Conservation (phyloP, 2,888 invertebrate genomes). For the Liopterus haemorrhoidalis region DNA sequence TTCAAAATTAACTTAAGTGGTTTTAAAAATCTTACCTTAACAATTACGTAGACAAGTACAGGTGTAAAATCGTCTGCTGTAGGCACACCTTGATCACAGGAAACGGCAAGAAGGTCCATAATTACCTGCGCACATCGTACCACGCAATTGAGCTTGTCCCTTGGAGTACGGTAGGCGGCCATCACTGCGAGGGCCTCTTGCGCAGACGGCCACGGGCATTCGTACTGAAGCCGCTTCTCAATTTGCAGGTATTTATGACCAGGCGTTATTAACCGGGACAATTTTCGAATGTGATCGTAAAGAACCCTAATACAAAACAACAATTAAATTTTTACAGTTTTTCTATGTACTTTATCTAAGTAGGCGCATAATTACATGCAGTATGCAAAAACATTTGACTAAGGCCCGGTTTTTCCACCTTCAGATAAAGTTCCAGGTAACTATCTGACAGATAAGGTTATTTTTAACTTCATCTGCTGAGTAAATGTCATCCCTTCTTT, state of each 20-base stretch:
- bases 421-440: no score
- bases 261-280: conserved; percentile 69
- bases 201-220: conserved; percentile 94
- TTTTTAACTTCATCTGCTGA: no score
- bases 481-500: no score
- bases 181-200: conserved; percentile 84
- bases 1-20: no score
- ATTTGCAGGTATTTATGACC: conserved; percentile 76
- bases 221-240: conserved; percentile 76
- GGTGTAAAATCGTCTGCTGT: conserved; percentile 96
- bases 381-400: conserved; percentile 11
- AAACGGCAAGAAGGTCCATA: conserved; percentile 86
- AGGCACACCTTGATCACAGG: conserved; percentile 68
- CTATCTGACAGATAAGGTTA: no score
- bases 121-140: conserved; percentile 86
- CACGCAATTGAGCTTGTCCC: conserved; percentile 75
- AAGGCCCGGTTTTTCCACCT: no score
- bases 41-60: conserved; percentile 91
- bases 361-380: no score
- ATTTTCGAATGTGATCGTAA: conserved; percentile 80
- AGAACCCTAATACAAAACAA: conserved; percentile 58
- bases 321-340: conserved; percentile 4
- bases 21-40: conserved; percentile 72
- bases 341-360: conserved; percentile 4
- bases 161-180: conserved; percentile 84